Evolutionary conservation across 2,113 vertebrate genomes (phyloP).

Genomic region (Leucoraja erinaceus): DNA sequence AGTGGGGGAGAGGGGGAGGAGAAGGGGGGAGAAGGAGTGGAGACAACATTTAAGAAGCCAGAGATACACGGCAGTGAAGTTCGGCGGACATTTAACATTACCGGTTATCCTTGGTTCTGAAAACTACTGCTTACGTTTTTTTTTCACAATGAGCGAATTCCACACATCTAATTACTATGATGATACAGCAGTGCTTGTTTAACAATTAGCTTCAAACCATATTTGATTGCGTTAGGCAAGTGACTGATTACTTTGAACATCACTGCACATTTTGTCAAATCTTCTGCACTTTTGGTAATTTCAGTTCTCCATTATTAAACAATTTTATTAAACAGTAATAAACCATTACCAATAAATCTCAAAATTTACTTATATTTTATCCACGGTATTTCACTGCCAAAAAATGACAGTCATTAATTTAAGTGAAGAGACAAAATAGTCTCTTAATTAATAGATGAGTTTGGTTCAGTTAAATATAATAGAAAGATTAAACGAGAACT

Average conservation of each 20-base stretch:
- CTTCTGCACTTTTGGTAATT: neutral
- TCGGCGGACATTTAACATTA: too few species aligned
- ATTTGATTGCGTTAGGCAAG: neutral
- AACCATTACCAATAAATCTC: neutral
- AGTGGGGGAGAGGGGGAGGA: too few species aligned
- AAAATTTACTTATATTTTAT: neutral
- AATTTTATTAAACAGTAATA: too few species aligned
- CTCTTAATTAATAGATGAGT: neutral
- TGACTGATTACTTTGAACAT: neutral
- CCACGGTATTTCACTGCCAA: neutral
- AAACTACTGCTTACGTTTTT: too few species aligned
- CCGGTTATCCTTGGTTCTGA: too few species aligned
- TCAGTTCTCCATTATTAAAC: neutral
- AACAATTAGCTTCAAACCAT: neutral
- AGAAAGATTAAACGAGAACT: neutral
- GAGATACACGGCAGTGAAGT: too few species aligned
- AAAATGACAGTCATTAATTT: neutral
- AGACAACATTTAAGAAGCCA: too few species aligned
- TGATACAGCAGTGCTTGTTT: neutral
- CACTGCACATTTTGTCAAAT: neutral
- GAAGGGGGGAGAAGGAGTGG: too few species aligned
- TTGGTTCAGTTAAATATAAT: neutral
- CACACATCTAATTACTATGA: neutral
- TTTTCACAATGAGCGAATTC: too few species aligned
- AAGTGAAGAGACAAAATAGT: neutral